Percentiles rank a stretch among this genome's conserved stretches.
phyloP scores from a whole-genome alignment of 1,140 invertebrate species.

The Drosophila ogumai region DNA sequence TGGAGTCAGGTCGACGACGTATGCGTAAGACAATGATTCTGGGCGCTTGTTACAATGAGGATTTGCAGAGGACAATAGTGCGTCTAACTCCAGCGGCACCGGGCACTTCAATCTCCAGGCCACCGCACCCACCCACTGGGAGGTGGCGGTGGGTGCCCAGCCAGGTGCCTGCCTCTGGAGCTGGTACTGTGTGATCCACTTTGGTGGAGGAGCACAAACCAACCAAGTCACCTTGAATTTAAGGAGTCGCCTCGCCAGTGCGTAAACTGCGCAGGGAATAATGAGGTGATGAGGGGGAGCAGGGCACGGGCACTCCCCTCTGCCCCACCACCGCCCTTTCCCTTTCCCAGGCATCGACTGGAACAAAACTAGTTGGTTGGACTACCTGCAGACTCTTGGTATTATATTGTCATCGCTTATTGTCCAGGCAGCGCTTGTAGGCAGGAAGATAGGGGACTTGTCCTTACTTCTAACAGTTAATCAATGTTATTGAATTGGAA shows the following conservation, averaged over 20 bases:
- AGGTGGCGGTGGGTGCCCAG: constrained; percentile 6
- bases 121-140: constrained; percentile 51
- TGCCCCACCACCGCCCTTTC: neutral
- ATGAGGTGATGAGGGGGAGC: constrained; percentile 1
- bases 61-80: constrained; percentile 85
- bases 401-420: neutral
- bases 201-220: neutral
- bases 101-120: constrained; percentile 12
- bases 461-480: neutral
- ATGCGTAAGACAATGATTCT: constrained; percentile 83
- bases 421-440: neutral
- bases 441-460: neutral
- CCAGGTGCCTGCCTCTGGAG: constrained; percentile 11
- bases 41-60: constrained; percentile 84
- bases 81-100: constrained; percentile 69
- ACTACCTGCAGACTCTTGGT: neutral
- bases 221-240: constrained; percentile 65
- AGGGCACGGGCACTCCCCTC: neutral
- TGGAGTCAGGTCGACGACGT: constrained; percentile 74
- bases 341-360: neutral
- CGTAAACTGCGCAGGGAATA: constrained; percentile 39
- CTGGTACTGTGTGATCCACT: neutral
- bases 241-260: constrained; percentile 62
- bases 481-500: neutral
- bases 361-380: constrained; percentile 26